Evolutionary conservation across 2,797 vertebrate species (phyloP), one percentile per base, ranked within the genome.

Genomic region (Naso thynnoides): DNA sequence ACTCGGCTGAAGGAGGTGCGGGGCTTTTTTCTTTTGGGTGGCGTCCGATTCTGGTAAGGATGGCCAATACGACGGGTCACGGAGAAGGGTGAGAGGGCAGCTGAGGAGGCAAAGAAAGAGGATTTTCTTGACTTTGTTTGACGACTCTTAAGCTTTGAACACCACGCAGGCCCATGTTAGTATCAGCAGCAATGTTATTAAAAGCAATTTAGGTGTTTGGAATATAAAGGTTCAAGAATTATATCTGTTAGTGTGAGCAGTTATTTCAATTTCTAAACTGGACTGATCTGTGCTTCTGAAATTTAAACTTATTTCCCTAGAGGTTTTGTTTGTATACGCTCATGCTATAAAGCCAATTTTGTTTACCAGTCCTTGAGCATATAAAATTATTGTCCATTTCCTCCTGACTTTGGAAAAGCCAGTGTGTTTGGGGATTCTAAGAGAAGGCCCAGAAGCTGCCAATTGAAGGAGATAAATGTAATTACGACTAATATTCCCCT

Each of bases 1-100:
- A 97, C 95, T 5, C 98, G 95, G 60, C 95, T 96, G 92, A 98
- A 99, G 42, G 97, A 98, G 1, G 97, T 98, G 68, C 97, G 96
- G 0, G 97, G 97, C 93, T 98, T 98, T 95, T 99, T 98, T 80
- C 97, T 94, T 87, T 98, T 98, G 52, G 97, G 97, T 0, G 97
- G 97, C 0, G 98, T 98, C 58, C 97, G 95, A 94, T 99, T 99
- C 94, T 98, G 97, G 93, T 99, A 98, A 0, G 97, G 97, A 86
- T 99, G 98, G 31, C 98, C 98, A 10, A 99, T 97, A 14, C 97
- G 95, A 13, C 97, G 95, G 16, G 97, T 96, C 39, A 96, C 96
- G 0, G 97, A 95, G 57, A 99, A 98, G 21, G 97, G 96, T 0
- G 97, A 96, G 41, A 99, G 93, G 2, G 97, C 96, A 0, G 98